A percentile compares a stretch with the other conserved stretches of the same genome.
Conservation (phyloP, 1,140 invertebrate species). For the Polypedilum vanderplanki region DNA sequence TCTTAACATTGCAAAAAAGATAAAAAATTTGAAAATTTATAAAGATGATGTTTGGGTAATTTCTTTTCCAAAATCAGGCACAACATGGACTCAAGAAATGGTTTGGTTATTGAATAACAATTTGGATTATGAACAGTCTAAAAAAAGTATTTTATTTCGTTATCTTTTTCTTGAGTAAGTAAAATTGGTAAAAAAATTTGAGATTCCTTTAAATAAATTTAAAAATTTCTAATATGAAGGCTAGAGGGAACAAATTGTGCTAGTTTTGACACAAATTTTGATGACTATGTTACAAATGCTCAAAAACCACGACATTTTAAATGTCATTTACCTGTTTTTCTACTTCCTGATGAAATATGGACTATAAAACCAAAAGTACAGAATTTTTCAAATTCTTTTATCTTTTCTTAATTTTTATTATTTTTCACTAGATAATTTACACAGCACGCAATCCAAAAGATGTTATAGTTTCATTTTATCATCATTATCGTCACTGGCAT, state of each 20-base stretch:
- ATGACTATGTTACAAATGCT: slow-evolving; percentile 38
- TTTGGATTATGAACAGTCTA: slow-evolving; percentile 45
- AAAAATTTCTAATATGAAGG: no score
- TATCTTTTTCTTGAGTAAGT: slow-evolving; percentile 49
- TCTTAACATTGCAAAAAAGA: slow-evolving; percentile 37
- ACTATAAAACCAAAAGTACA: slow-evolving; percentile 47
- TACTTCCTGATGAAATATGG: slow-evolving; percentile 50
- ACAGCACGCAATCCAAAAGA: slow-evolving; percentile 76
- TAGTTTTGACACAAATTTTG: background rate
- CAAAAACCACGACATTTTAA: slow-evolving; percentile 53
- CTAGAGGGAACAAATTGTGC: background rate
- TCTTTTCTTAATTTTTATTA: no score
- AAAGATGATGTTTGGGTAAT: slow-evolving; percentile 52
- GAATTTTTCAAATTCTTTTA: no score
- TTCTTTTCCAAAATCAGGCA: slow-evolving; percentile 44
- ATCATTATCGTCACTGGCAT: slow-evolving; percentile 58
- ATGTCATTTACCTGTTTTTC: slow-evolving; percentile 54
- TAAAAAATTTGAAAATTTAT: slow-evolving; percentile 50
- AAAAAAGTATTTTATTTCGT: slow-evolving; percentile 44
- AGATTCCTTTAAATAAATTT: background rate
- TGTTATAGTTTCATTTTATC: slow-evolving; percentile 70
- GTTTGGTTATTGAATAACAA: slow-evolving; percentile 54
- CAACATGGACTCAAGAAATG: no score
- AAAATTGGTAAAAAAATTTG: background rate
- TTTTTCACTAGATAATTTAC: slow-evolving; percentile 50